Percentiles rank a stretch among this genome's conserved stretches.
Conservation (phyloP, 2,888 invertebrate genomes). For the Julus scanicus region DNA sequence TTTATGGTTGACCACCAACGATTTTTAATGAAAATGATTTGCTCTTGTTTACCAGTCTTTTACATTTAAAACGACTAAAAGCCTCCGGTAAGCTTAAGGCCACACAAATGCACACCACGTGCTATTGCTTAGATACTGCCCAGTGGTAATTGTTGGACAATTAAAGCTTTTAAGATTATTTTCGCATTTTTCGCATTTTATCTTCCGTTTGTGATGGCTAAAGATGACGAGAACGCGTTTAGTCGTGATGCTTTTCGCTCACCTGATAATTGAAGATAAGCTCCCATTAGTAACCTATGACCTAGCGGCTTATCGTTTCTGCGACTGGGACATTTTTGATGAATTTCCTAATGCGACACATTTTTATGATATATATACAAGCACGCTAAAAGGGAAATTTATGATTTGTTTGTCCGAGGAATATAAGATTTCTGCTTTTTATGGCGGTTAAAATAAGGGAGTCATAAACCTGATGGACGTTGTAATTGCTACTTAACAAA, state of each 20-base stretch:
- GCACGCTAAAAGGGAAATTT: constrained; percentile 38
- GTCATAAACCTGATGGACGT: constrained; percentile 38
- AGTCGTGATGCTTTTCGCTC: constrained; percentile 17
- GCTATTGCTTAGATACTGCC: neutral
- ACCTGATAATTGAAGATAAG: constrained; percentile 44
- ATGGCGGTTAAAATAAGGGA: constrained; percentile 7
- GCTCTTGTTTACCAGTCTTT: neutral
- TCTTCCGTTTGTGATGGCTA: neutral
- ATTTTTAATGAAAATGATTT: neutral
- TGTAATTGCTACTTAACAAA: constrained; percentile 34
- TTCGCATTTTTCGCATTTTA: constrained; percentile 20
- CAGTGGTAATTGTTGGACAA: constrained; percentile 36
- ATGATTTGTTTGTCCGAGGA: constrained; percentile 1
- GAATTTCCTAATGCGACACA: constrained; percentile 42
- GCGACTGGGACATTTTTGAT: constrained; percentile 15
- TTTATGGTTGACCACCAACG: neutral
- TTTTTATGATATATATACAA: constrained; percentile 47
- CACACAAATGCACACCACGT: neutral
- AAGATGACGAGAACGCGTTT: constrained; percentile 26
- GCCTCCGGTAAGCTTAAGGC: neutral
- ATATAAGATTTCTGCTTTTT: neutral
- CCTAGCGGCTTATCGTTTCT: constrained; percentile 15
- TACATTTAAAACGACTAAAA: neutral
- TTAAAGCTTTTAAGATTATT: constrained; percentile 32
- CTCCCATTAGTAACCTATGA: constrained; percentile 50